phyloP scores from a whole-genome alignment of 1,140 invertebrate species.

The Armadillidium nasatum region DNA sequence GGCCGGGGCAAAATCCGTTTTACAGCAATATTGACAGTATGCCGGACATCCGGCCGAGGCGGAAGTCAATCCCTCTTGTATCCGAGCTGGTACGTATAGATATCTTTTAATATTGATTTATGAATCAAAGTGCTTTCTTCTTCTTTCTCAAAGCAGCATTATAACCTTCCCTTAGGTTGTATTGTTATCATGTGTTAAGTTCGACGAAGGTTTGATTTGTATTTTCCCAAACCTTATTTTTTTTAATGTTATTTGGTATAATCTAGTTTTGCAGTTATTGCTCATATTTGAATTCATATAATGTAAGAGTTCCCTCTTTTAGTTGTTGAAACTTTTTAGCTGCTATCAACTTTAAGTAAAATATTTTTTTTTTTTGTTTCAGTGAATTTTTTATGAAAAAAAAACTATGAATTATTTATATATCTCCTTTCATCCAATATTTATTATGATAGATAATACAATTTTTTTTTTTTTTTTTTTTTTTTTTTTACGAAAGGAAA shows the following conservation, averaged over 20 bases:
- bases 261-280: no score
- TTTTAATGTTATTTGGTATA: background rate
- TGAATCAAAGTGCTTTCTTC: no score
- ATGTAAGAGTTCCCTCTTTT: background rate
- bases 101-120: no score
- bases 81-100: constrained; percentile 89
- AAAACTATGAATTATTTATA: no score
- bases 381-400: no score
- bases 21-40: constrained; percentile 99
- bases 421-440: no score
- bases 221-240: background rate
- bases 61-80: constrained; percentile 96
- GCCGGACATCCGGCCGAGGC: constrained; percentile 92
- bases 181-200: no score
- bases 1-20: constrained; percentile 83
- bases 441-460: no score
- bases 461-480: no score
- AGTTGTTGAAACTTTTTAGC: background rate
- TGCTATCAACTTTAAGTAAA: background rate
- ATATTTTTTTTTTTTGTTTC: background rate
- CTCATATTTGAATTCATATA: background rate
- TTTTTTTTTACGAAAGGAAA: no score
- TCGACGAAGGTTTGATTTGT: background rate
- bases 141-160: no score
- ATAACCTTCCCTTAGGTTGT: no score